Base-by-base conservation (phyloP, 2,888 invertebrate species). In the Drosophila aldrichi region DNA sequence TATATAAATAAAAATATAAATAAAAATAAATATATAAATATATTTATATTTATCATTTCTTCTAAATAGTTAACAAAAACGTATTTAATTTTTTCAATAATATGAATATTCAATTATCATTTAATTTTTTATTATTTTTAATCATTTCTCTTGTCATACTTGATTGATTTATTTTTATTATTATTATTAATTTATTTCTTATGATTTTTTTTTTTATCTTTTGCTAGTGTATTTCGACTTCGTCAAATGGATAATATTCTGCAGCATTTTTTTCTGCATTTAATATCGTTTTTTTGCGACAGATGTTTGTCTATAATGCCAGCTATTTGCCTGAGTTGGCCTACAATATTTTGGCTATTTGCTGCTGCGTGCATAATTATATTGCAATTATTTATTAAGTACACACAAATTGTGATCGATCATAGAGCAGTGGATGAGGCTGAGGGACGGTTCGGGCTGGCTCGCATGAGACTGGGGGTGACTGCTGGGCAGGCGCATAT, bases 321-420 rank as follows among this genome's bases (percentile, higher is more conserved):
- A 16, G 77, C 55, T 58, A 36, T 48, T 61, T 49, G 55, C 29
- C 59, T 43, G 57, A 60, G 59, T 81, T 80, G 77, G 71, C 66
- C 74, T 60, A 81, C 65, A 76, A 66, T 79, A 74, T 81, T 88
- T 86, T 56, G 79, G 74, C 71, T 74, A 77, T 85, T 81, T 72
- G 77, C 81, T 72, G 76, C 64, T 79, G 79, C 68, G 82, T 74
- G 89, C 72, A 86, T 87, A 88, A 90, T 88, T 90, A 88, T 88
- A 89, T 88, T 82, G 80, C 90, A 88, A 88, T 88, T 88, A 88
- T 90, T 80, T 90, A 87, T 88, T 87, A 88, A 88, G 90, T 89
- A 90, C 88, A 88, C 74, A 69, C 70, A 74, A 82, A 74, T 77
- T 86, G 89, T 89, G 90, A 88, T 88, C 90, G 88, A 88, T 88